Conservation (phyloP, 1,140 invertebrate genomes). For the Maniola jurtina region DNA sequence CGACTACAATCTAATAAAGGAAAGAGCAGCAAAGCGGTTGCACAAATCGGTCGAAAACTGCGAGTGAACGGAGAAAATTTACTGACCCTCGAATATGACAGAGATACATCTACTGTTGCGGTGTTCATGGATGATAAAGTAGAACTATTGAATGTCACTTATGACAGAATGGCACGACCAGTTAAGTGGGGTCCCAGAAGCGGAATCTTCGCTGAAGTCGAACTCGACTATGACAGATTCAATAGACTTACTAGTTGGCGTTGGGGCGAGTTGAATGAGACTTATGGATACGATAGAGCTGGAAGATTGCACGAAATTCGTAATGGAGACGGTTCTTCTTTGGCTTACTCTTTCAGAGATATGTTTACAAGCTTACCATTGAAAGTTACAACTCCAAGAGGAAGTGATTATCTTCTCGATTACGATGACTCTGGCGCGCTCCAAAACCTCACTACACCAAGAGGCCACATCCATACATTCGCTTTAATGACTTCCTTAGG, state of each 20-base stretch:
- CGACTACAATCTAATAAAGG: conserved; percentile 83
- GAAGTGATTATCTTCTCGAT: conserved; percentile 94
- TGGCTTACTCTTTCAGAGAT: conserved; percentile 93
- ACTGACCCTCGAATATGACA: conserved; percentile 94
- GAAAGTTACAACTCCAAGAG: conserved; percentile 94
- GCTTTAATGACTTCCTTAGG: conserved; percentile 94
- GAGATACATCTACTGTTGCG: conserved; percentile 92
- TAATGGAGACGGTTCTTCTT: conserved; percentile 91
- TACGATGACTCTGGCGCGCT: conserved; percentile 95
- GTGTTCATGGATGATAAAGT: conserved; percentile 93
- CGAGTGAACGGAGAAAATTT: conserved; percentile 95
- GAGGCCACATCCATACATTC: conserved; percentile 95
- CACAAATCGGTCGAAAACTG: conserved; percentile 90
- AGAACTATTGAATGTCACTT: conserved; percentile 94
- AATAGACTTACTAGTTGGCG: conserved; percentile 94
- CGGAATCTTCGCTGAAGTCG: conserved; percentile 91
- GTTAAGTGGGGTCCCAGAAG: conserved; percentile 93
- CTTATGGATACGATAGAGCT: conserved; percentile 92
- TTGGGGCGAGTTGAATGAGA: conserved; percentile 94
- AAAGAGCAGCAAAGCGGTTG: conserved; percentile 83
- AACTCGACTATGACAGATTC: conserved; percentile 95
- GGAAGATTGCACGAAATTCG: conserved; percentile 92
- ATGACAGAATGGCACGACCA: conserved; percentile 93
- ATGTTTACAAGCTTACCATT: conserved; percentile 92
- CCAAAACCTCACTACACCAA: conserved; percentile 93